These are phyloP conservation scores for Arenaria interpres DNA, from an alignment of 2,113 vertebrate genomes.

Conservation along the genomic window DNA sequence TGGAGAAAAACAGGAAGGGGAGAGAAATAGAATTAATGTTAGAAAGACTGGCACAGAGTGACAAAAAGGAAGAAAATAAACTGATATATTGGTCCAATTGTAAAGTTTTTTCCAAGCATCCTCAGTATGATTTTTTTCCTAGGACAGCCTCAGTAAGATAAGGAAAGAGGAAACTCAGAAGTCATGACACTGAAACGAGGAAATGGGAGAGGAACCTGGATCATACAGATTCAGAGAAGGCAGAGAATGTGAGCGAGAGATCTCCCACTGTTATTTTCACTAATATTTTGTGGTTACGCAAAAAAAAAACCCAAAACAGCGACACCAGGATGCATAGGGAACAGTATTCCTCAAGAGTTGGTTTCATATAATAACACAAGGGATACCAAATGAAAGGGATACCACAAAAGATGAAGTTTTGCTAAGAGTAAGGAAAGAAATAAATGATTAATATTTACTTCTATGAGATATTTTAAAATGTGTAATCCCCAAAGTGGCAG, in stretches of 20 bases:
- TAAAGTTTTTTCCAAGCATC: background rate
- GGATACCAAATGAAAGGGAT: background rate
- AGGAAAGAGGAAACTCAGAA: conserved; percentile 4
- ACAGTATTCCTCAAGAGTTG: background rate
- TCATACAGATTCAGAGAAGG: background rate
- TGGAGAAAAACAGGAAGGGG: background rate
- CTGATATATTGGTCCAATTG: background rate
- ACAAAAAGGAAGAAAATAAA: background rate
- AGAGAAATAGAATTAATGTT: background rate
- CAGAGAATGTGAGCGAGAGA: background rate
- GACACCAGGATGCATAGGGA: background rate
- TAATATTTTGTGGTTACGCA: background rate
- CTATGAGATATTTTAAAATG: background rate
- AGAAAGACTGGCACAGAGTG: background rate
- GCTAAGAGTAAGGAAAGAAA: background rate
- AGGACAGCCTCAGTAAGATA: background rate
- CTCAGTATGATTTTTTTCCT: background rate
- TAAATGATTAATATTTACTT: background rate
- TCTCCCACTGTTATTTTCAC: background rate
- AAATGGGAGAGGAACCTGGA: conserved; percentile 1
- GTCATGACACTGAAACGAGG: background rate
- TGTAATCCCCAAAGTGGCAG: background rate
- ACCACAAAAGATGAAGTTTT: background rate
- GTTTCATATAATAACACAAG: background rate
- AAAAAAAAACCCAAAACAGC: background rate